phyloP scores from a whole-genome alignment of 1,140 invertebrate genomes.

The Drosophila sulfurigaster region DNA sequence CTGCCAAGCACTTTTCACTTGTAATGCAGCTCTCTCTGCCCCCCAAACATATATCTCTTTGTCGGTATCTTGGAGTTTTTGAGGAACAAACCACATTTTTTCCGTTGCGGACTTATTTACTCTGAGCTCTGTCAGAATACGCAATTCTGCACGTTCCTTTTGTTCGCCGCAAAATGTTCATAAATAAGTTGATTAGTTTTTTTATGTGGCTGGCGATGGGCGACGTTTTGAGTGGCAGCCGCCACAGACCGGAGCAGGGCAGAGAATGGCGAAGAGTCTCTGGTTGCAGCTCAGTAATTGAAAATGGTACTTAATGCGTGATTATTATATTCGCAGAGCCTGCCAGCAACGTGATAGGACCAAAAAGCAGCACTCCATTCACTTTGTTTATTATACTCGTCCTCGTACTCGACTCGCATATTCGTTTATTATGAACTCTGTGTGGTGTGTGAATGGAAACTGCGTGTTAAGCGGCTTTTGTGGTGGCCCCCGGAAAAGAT shows the following conservation, averaged over 20 bases:
- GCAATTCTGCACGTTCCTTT: slow-evolving; percentile 78
- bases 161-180: slow-evolving; percentile 80
- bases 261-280: not conserved
- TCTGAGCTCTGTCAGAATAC: slow-evolving; percentile 53
- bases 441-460: slow-evolving; percentile 55
- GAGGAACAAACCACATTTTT: slow-evolving; percentile 10
- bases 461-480: slow-evolving; percentile 73
- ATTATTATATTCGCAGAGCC: slow-evolving; percentile 72
- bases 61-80: slow-evolving; percentile 8
- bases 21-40: not conserved
- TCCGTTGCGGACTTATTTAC: slow-evolving; percentile 46
- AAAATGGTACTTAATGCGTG: slow-evolving; percentile 79
- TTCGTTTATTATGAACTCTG: slow-evolving; percentile 15
- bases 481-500: slow-evolving; percentile 27
- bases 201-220: slow-evolving; percentile 71
- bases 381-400: slow-evolving; percentile 50
- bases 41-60: slow-evolving; percentile 22
- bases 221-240: slow-evolving; percentile 60
- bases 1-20: slow-evolving; percentile 16
- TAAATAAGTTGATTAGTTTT: slow-evolving; percentile 83
- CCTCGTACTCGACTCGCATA: slow-evolving; percentile 2
- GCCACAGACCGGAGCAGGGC: slow-evolving; percentile 22
- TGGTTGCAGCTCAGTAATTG: slow-evolving; percentile 63
- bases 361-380: slow-evolving; percentile 45
- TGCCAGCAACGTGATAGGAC: slow-evolving; percentile 63